These are phyloP conservation scores for Macrophya alboannulata DNA, from an alignment of 2,888 invertebrate species.

Conservation along the genomic window DNA sequence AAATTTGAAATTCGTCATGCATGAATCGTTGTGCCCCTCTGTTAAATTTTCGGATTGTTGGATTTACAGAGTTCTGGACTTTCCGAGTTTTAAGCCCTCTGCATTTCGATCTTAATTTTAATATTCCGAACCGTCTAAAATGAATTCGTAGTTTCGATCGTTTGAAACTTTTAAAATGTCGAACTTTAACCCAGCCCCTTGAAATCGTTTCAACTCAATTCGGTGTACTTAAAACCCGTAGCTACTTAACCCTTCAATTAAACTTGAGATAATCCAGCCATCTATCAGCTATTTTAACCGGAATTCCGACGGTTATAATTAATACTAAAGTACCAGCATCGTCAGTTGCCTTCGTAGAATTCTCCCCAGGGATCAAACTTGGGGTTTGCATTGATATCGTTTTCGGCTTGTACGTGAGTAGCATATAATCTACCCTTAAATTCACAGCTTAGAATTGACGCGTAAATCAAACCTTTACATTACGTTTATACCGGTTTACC, in stretches of 20 bases:
- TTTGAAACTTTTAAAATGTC: too few species aligned
- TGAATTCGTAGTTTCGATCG: too few species aligned
- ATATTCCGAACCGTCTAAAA: too few species aligned
- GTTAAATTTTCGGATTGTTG: too few species aligned
- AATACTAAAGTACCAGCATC: slow-evolving; percentile 25
- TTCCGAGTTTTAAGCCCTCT: too few species aligned
- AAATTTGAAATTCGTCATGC: too few species aligned
- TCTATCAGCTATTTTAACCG: slow-evolving; percentile 7
- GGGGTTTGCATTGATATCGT: slow-evolving; percentile 45
- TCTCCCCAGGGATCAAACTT: slow-evolving; percentile 24
- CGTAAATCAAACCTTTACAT: slow-evolving; percentile 52
- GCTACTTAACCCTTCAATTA: slow-evolving; percentile 48
- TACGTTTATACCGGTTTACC: slow-evolving; percentile 3
- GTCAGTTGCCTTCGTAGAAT: slow-evolving; percentile 33
- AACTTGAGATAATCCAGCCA: slow-evolving; percentile 29
- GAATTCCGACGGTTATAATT: slow-evolving; percentile 25
- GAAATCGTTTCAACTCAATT: not conserved
- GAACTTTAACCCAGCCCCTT: too few species aligned
- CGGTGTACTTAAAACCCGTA: not conserved
- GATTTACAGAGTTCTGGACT: too few species aligned
- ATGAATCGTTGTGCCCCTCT: too few species aligned
- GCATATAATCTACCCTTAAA: slow-evolving; percentile 36
- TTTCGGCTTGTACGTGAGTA: slow-evolving; percentile 39
- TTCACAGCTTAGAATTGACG: slow-evolving; percentile 22
- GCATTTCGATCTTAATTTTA: too few species aligned